These are phyloP conservation scores for Delphinus delphis DNA, from an alignment of 2,113 vertebrate species.

Conservation along the genomic window DNA sequence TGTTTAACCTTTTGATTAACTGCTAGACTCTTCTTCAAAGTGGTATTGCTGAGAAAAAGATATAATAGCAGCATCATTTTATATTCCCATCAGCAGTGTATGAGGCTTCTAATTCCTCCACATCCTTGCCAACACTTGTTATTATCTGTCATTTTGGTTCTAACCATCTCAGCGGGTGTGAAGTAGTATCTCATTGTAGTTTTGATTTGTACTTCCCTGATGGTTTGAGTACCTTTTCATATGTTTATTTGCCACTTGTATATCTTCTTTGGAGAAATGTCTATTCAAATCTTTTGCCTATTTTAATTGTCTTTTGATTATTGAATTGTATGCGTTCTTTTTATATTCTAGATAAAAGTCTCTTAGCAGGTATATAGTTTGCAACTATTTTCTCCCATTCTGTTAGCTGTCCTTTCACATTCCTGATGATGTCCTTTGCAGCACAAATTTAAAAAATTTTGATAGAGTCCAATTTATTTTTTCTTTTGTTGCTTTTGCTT, in stretches of 20 bases:
- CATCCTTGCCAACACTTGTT: not conserved
- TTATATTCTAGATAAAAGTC: not conserved
- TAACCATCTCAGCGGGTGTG: not conserved
- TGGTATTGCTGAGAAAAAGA: not conserved
- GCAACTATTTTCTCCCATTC: not conserved
- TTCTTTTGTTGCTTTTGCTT: not conserved
- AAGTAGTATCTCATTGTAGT: not conserved
- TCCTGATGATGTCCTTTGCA: not conserved
- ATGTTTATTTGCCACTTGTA: not conserved
- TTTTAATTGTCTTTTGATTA: not conserved
- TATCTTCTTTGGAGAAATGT: not conserved
- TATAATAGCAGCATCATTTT: not conserved
- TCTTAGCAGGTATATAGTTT: not conserved
- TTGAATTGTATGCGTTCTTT: not conserved
- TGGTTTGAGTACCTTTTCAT: not conserved
- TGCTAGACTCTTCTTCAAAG: not conserved
- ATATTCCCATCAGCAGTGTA: not conserved
- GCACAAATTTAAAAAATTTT: not conserved
- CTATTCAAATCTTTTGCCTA: not conserved
- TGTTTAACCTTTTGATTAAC: not conserved
- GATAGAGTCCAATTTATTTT: not conserved
- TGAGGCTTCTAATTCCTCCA: not conserved
- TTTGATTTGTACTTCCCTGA: not conserved
- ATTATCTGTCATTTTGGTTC: not conserved
- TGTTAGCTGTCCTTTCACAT: not conserved